Base-by-base conservation (phyloP, 2,888 invertebrate genomes). In the Lymantria dispar region DNA sequence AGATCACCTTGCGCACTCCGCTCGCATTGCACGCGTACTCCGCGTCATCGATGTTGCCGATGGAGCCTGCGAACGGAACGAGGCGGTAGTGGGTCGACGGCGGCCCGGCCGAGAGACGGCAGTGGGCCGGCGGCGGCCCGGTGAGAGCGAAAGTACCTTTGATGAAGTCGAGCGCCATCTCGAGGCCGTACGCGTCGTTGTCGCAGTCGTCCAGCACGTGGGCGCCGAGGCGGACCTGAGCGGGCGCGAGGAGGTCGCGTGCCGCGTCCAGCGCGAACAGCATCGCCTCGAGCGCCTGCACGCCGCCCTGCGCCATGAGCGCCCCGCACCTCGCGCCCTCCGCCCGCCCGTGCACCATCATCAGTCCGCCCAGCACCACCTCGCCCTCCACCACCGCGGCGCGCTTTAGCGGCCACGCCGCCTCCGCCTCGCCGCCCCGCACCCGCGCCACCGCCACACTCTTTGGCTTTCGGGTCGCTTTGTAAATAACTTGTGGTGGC, bases 81-180 rank as follows among this genome's bases (percentile, higher is more conserved):
- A 7, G 7, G 11, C 36, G 36, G 2, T 22, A 36, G 7, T 7
- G 11, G 2, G 22, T 2, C 36, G 22, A 5, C 36, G 1, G 36
- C 36, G 22, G 36, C 36, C 3, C 36, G 9, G 5, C 33, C 36
- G 11, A 2, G n/a, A n/a, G n/a, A n/a, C 36, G 36, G 36, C 10
- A 3, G 7, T 8, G 36, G 36, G 3, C 3, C 36, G 22, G 22
- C 36, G 1, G 36, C 36, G 22, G 36, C 36, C 3, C 36, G 9
- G 5, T 8, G 11, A 2, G n/a, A n/a, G n/a, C n/a, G n/a, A n/a
- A 14, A 12, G 11, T 39, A 97, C 97, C 97, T 93, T 97, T 96
- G 64, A 98, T 98, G 80, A 98, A 98, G 83, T 97, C 97, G 42
- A 98, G 96, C 0, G 97, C 96, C 94, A 97, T 97, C 83, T 98